Percentiles rank a stretch among this genome's conserved stretches.
phyloP scores from a whole-genome alignment of 2,113 vertebrate species.

The Odocoileus hemionus region DNA sequence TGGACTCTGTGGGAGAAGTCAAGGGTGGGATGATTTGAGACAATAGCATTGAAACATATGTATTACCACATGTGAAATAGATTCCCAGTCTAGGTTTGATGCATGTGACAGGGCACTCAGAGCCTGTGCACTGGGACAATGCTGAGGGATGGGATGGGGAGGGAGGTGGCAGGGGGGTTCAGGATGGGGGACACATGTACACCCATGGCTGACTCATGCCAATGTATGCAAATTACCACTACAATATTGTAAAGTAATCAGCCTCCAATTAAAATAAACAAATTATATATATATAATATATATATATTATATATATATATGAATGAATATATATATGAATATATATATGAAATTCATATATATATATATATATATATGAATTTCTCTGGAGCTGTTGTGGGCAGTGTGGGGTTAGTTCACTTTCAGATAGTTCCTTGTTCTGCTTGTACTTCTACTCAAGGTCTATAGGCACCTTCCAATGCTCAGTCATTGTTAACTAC shows the following conservation, averaged over 20 bases:
- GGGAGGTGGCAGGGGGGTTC: neutral
- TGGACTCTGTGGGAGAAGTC: neutral
- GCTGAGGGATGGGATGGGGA: neutral
- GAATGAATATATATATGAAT: neutral
- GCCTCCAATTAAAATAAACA: neutral
- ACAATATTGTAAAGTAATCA: neutral
- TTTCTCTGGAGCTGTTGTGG: neutral
- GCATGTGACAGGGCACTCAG: neutral
- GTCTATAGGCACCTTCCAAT: neutral
- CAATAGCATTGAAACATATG: neutral
- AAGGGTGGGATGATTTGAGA: neutral
- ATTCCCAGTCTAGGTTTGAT: neutral
- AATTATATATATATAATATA: neutral
- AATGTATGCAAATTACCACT: neutral
- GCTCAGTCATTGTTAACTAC: neutral
- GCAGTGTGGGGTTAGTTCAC: neutral
- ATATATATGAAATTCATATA: too few relatives aligned
- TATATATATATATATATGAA: neutral
- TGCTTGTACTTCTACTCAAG: neutral
- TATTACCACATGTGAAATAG: neutral
- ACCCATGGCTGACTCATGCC: neutral
- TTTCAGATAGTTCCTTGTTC: neutral
- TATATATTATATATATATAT: too few relatives aligned
- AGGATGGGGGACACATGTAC: neutral
- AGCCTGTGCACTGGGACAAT: neutral